A percentile compares a stretch with the other conserved stretches of the same genome.
These are phyloP conservation scores for Pristionchus maxplancki DNA, from an alignment of 2,888 invertebrate species.

Conservation along the genomic window DNA sequence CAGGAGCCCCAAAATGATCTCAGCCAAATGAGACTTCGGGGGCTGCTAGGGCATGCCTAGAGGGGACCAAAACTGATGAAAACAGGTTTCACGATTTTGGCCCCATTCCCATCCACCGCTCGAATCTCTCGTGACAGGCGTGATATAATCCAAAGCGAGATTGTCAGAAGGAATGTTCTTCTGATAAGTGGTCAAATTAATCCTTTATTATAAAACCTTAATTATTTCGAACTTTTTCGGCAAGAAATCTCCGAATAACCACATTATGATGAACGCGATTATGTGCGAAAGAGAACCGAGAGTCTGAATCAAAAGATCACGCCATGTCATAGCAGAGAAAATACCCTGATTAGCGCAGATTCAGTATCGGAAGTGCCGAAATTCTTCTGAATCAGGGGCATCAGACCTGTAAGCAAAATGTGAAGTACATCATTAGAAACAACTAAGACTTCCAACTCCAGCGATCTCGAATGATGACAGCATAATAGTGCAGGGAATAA, in stretches of 20 bases:
- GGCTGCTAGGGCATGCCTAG: no score
- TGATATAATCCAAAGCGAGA: background rate
- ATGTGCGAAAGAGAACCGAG: background rate
- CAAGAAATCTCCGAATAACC: slow-evolving; percentile 17
- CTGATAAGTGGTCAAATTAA: background rate
- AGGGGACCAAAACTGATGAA: no score
- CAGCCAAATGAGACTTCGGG: no score
- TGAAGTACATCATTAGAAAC: background rate
- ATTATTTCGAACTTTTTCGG: background rate
- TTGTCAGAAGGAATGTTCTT: background rate
- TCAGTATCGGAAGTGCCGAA: background rate
- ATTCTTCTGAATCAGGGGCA: background rate
- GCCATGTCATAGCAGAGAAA: background rate
- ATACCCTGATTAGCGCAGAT: background rate
- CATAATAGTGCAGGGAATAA: background rate
- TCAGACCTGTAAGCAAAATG: background rate
- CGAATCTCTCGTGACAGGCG: no score
- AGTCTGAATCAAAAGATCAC: background rate
- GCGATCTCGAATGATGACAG: background rate
- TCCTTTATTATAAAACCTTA: no score
- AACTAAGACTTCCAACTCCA: background rate
- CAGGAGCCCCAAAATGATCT: no score
- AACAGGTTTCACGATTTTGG: no score
- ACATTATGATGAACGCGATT: background rate
- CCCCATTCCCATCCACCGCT: no score